These are phyloP conservation scores for Matsumurasca onukii DNA, from an alignment of 1,140 invertebrate genomes.

Conservation along the genomic window DNA sequence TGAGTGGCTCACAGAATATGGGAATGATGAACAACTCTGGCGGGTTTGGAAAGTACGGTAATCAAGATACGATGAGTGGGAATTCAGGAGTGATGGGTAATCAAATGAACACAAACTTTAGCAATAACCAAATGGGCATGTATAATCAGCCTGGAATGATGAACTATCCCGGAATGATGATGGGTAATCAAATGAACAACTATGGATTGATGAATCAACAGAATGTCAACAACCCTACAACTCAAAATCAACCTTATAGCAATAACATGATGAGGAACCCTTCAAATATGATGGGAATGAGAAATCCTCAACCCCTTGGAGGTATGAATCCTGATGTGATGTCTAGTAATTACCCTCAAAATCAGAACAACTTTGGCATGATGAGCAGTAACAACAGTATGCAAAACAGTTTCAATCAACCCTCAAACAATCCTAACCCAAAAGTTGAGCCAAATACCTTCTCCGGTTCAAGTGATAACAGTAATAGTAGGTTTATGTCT, in stretches of 20 bases:
- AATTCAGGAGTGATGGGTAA: neutral
- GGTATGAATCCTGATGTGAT: constrained; percentile 20
- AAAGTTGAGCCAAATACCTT: no score
- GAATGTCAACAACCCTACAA: constrained; percentile 9
- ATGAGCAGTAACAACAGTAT: neutral
- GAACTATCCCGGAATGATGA: constrained; percentile 33
- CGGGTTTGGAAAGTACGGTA: constrained; percentile 21
- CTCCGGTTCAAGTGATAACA: neutral
- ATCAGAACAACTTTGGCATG: constrained; percentile 20
- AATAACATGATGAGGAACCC: constrained; percentile 28
- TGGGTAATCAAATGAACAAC: constrained; percentile 29
- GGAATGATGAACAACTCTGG: constrained; percentile 25
- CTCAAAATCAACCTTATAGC: constrained; percentile 15
- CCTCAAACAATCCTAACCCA: neutral
- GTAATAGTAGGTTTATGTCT: constrained; percentile 9
- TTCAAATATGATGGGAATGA: constrained; percentile 19
- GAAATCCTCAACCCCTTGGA: constrained; percentile 13
- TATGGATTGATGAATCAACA: constrained; percentile 22
- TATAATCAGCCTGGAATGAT: constrained; percentile 28
- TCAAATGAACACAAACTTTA: constrained; percentile 28
- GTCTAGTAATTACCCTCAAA: constrained; percentile 6
- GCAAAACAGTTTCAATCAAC: neutral
- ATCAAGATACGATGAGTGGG: constrained; percentile 18
- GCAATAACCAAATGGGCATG: constrained; percentile 19
- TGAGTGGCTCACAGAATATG: constrained; percentile 27